phyloP scores from a whole-genome alignment of 2,797 vertebrate species.

The Clamator glandarius region DNA sequence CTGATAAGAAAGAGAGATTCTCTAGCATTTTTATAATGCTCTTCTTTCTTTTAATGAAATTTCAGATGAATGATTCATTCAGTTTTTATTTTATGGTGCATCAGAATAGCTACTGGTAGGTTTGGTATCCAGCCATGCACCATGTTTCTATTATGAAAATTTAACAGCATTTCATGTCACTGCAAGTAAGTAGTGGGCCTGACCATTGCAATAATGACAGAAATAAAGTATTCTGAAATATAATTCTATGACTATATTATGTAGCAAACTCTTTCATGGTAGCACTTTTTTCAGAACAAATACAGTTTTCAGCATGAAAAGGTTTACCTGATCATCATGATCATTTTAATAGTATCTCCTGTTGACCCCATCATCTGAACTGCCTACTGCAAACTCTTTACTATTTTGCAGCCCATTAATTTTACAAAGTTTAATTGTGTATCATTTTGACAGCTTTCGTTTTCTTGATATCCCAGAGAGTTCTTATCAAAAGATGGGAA shows the following conservation, averaged over 20 bases:
- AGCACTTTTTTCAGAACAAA: slow-evolving; percentile 80
- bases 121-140: background rate
- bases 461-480: slow-evolving; percentile 68
- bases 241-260: background rate
- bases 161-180: background rate
- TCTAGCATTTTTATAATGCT: background rate
- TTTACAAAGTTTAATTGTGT: slow-evolving; percentile 88
- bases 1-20: background rate
- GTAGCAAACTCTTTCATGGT: background rate
- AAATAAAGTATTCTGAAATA: background rate
- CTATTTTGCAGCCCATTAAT: slow-evolving; percentile 86
- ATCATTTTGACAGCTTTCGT: slow-evolving; percentile 85
- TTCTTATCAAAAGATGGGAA: slow-evolving; percentile 66
- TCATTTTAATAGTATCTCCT: slow-evolving; percentile 83
- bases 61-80: background rate
- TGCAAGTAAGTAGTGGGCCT: background rate
- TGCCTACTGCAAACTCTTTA: slow-evolving; percentile 81
- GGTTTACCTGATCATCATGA: slow-evolving; percentile 82
- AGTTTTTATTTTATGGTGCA: background rate
- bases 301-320: slow-evolving; percentile 70
- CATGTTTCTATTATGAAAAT: background rate
- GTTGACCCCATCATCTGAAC: slow-evolving; percentile 85
- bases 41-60: background rate
- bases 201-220: background rate
- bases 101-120: background rate